Evolutionary conservation across 1,140 invertebrate genomes (phyloP), one percentile per base, ranked within the genome.

Genomic region (Drosophila rhopaloa): DNA sequence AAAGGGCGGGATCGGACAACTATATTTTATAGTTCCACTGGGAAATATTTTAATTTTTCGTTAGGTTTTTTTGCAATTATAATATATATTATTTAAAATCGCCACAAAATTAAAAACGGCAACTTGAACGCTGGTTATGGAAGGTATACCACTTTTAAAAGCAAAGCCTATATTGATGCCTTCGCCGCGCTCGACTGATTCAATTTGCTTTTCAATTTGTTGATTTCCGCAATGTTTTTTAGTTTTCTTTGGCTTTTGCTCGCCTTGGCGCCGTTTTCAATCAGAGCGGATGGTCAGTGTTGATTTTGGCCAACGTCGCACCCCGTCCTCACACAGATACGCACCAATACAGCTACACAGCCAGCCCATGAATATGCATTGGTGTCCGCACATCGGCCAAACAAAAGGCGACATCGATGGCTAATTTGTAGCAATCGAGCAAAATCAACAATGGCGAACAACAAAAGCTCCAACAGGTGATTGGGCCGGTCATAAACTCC

Each of bases 331-430:
- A n/a, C 46, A 35, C 55, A 37, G 32, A 53, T 37, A 16, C 29
- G 1, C 8, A 37, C 14, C 0, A 9, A 37, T 35, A 37, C 35
- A 11, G 3, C 3, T n/a, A 2, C 38, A 10, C 6, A 8, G 1
- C 9, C 29, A 29, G 10, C 14, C 56, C 16, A 35, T 46, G 14
- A 27, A 56, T 14, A 14, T 37, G 27, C 41, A 19, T 8, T 3
- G 14, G 40, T 14, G 16, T 59, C 14, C 8, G 56, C 13, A 14
- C 35, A 10, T 13, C 19, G 4, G 43, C 9, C 56, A 66, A 66
- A 66, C 63, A 66, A 66, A 67, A 50, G 58, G 46, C 58, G 46
- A 63, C 46, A 63, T 50, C 63, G 38, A 63, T 43, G 63, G 46
- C 63, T 67, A 67, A 67, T 67, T 67, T 67, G 58, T 51, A 61